These are phyloP conservation scores for Papilio demoleus DNA, from an alignment of 2,888 invertebrate genomes.

Conservation along the genomic window DNA sequence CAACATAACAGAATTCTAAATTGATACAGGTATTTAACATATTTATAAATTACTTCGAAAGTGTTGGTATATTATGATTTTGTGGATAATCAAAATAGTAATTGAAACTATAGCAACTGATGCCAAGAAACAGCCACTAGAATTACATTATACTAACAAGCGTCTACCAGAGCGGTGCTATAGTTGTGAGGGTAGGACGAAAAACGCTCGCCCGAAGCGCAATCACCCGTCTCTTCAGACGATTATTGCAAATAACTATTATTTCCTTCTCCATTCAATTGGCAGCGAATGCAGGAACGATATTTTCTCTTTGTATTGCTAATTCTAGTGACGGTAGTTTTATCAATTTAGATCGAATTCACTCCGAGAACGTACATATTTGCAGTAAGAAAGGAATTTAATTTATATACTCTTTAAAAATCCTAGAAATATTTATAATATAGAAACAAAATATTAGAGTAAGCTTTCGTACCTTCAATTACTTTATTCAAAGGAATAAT, in stretches of 20 bases:
- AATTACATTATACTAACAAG: constrained; percentile 45
- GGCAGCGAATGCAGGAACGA: constrained; percentile 64
- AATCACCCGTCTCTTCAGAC: constrained; percentile 80
- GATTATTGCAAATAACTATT: constrained; percentile 80
- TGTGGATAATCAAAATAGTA: neutral
- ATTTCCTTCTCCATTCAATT: constrained; percentile 76
- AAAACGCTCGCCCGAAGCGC: constrained; percentile 73
- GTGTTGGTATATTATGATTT: neutral
- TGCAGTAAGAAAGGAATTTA: neutral
- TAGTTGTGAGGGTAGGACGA: constrained; percentile 46
- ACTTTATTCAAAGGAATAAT: too few relatives aligned
- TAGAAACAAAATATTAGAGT: too few relatives aligned
- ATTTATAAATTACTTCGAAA: neutral
- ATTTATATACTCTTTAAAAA: too few relatives aligned
- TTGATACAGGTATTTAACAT: too few relatives aligned
- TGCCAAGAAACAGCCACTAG: constrained; percentile 38
- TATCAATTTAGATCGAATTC: constrained; percentile 55
- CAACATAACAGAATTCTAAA: neutral
- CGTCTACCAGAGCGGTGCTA: constrained; percentile 53
- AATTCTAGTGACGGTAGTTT: constrained; percentile 73
- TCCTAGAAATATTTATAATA: too few relatives aligned
- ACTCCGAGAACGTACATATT: constrained; percentile 9
- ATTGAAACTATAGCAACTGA: constrained; percentile 6
- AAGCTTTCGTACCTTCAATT: too few relatives aligned
- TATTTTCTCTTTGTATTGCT: constrained; percentile 67